A percentile compares a stretch with the other conserved stretches of the same genome.
phyloP scores from a whole-genome alignment of 1,140 invertebrate genomes.

The Heliconius eleuchia region DNA sequence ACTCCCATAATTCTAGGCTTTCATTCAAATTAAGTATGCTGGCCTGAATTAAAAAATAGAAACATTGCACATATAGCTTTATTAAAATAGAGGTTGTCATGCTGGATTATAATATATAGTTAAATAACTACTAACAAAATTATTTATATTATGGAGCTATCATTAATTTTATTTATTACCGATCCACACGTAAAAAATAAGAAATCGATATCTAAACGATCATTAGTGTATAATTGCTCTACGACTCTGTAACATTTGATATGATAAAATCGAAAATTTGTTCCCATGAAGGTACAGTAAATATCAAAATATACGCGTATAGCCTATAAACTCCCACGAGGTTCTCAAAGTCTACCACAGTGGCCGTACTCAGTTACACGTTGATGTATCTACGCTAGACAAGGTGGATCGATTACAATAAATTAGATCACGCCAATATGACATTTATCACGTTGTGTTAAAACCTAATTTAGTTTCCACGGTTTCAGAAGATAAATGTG shows the following conservation, averaged over 20 bases:
- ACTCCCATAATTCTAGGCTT: neutral
- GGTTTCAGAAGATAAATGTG: slow-evolving; percentile 11
- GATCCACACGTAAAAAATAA: neutral
- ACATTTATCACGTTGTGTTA: slow-evolving; percentile 28
- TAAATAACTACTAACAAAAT: too few relatives aligned
- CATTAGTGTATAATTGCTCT: slow-evolving; percentile 28
- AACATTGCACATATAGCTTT: neutral
- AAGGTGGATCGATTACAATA: slow-evolving; percentile 35
- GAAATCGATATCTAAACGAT: slow-evolving; percentile 29
- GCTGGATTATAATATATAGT: neutral
- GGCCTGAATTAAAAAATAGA: slow-evolving; percentile 15
- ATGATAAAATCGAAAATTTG: slow-evolving; percentile 34
- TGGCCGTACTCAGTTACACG: slow-evolving; percentile 61
- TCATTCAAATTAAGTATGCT: slow-evolving; percentile 15
- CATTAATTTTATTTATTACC: slow-evolving; percentile 3
- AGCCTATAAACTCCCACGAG: slow-evolving; percentile 62
- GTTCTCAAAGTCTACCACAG: slow-evolving; percentile 60
- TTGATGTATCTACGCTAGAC: slow-evolving; percentile 55
- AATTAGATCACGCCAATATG: slow-evolving; percentile 45
- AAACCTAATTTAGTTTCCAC: slow-evolving; percentile 22
- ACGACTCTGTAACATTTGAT: slow-evolving; percentile 18
- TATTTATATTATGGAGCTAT: neutral
- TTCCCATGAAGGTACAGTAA: slow-evolving; percentile 61
- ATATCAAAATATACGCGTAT: slow-evolving; percentile 59
- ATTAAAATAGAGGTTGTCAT: neutral